These are phyloP conservation scores for Cephalopholis sonnerati DNA, from an alignment of 2,113 vertebrate species.

Conservation along the genomic window DNA sequence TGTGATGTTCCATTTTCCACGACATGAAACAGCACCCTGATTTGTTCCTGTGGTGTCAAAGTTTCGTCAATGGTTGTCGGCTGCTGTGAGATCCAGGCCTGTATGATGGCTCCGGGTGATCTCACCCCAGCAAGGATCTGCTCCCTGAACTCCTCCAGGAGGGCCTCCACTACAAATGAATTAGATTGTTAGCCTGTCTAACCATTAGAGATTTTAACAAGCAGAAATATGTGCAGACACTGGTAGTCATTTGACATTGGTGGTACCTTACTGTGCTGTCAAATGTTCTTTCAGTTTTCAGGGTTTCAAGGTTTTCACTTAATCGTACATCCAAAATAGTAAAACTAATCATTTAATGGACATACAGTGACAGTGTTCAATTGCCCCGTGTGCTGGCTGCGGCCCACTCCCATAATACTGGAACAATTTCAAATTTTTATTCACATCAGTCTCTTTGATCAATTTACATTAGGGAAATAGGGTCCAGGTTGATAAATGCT, in stretches of 20 bases:
- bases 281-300: constrained; percentile 3
- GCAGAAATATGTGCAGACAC: neutral
- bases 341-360: neutral
- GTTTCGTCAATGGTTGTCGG: constrained; percentile 19
- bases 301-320: neutral
- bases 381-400: too few species aligned
- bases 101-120: constrained; percentile 40
- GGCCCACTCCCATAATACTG: too few species aligned
- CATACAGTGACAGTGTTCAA: too few species aligned
- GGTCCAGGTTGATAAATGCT: too few species aligned
- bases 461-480: too few species aligned
- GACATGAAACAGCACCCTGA: constrained; percentile 63
- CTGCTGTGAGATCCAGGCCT: constrained; percentile 62
- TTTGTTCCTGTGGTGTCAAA: constrained; percentile 50
- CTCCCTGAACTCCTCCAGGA: constrained; percentile 69
- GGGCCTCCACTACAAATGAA: constrained; percentile 55
- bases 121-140: constrained; percentile 52
- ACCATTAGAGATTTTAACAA: neutral
- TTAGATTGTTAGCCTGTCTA: neutral
- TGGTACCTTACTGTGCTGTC: neutral
- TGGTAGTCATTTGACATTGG: neutral
- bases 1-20: constrained; percentile 57
- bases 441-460: too few species aligned
- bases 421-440: too few species aligned
- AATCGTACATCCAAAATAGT: neutral